Evolutionary conservation across 2,113 vertebrate species (phyloP).

Genomic region (Gymnobelideus leadbeateri): DNA sequence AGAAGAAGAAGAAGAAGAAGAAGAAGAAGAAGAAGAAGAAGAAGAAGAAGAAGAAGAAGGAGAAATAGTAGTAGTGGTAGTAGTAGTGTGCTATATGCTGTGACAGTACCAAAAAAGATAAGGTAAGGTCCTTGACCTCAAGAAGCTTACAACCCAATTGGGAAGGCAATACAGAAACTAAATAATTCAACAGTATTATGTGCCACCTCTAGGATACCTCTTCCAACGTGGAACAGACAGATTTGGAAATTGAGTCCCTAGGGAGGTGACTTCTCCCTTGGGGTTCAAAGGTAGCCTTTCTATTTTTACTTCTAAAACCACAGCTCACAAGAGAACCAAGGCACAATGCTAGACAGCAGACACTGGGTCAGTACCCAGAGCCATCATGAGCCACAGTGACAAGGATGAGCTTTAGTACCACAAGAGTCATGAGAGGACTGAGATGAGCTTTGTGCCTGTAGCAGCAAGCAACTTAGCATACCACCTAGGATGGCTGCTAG

Average conservation of each 20-base stretch:
- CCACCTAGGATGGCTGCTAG: too few species aligned
- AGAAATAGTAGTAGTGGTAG: background rate
- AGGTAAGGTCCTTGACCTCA: background rate
- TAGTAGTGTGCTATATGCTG: background rate
- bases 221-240: background rate
- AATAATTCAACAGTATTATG: background rate
- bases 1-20: too few species aligned
- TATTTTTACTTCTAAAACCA: background rate
- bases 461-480: too few species aligned
- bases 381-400: conserved; percentile 92
- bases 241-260: background rate
- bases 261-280: background rate
- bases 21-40: too few species aligned
- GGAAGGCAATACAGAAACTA: background rate
- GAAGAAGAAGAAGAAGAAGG: too few species aligned
- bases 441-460: conserved; percentile 88
- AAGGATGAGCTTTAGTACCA: conserved; percentile 95
- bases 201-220: background rate
- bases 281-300: background rate
- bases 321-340: background rate
- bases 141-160: background rate
- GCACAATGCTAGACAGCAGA: rapidly evolving
- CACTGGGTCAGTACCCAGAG: background rate
- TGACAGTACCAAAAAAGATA: background rate
- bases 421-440: conserved; percentile 94